Conservation (phyloP, 2,888 invertebrate genomes). For the Philereme transversata region DNA sequence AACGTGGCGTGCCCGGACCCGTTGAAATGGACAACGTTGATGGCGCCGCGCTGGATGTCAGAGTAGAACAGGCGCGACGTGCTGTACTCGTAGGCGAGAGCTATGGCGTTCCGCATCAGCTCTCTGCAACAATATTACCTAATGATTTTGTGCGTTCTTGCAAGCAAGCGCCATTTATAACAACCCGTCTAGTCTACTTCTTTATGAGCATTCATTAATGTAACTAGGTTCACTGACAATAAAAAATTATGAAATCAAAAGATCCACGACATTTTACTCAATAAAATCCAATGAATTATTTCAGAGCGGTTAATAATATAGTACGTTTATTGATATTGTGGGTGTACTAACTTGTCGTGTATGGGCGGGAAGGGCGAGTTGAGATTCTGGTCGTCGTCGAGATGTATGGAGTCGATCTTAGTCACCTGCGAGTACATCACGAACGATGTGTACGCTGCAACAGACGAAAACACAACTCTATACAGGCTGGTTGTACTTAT, state of each 20-base stretch:
- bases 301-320: no score
- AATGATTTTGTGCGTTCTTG: no score
- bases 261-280: no score
- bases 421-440: constrained; percentile 92
- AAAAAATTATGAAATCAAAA: no score
- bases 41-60: constrained; percentile 93
- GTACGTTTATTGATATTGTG: neutral
- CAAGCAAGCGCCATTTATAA: neutral
- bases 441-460: constrained; percentile 90
- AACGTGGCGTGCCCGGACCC: constrained; percentile 88
- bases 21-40: constrained; percentile 92
- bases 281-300: no score
- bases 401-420: constrained; percentile 91
- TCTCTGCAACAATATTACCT: constrained; percentile 60
- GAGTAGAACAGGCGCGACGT: constrained; percentile 91
- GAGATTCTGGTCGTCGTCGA: constrained; percentile 87
- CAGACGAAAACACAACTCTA: neutral
- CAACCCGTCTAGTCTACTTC: neutral
- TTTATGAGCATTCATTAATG: no score
- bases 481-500: no score
- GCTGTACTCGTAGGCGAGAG: constrained; percentile 90
- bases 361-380: constrained; percentile 92
- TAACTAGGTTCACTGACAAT: no score
- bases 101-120: constrained; percentile 93
- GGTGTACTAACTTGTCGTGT: constrained; percentile 77